Base-by-base conservation (phyloP, 2,113 vertebrate species). In the Rhineura floridana region DNA sequence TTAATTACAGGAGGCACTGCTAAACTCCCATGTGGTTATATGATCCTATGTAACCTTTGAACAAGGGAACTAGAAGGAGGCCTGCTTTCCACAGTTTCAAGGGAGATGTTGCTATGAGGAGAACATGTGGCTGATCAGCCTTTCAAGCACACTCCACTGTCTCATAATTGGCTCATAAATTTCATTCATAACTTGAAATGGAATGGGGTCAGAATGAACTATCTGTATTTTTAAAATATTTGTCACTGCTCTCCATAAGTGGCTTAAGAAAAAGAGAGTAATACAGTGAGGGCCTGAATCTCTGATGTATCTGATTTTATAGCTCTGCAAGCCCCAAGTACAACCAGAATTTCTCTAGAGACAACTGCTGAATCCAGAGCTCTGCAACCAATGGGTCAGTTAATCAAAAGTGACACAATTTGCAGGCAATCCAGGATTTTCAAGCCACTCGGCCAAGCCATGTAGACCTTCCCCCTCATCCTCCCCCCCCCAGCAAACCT, bases 191-290 rank as follows among this genome's bases (percentile, higher is more conserved):
- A 92, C 50, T 88, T 90, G 44, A 91, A 96, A 94, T 3, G 84
- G 78, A 85, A 94, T 91, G 6, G 83, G 39, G 11, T 89, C 0
- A 75, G 95, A 95, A 92, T 6, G 28, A 94, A 77, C 69, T n/a
- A 80, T 83, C 90, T 84, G 15, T 81, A 86, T 87, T 95, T 93
- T 92, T 86, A 92, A 59, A 94, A 95, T 9, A 78, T 67, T 78
- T 90, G 72, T 81, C 89, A 23, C 72, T 87, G 88, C 69, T 95
- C 88, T 94, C 85, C 87, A 73, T 52, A 73, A 0, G 1, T 1
- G 0, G 75, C 12, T 48, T 75, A 21, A 75, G 25, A 76, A 46
- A 11, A 28, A 82, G 88, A 85, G 39, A 76, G 46, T 84, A 1
- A 0, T 1, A 70, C 1, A 30, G 85, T 17, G 39, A 23, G 86